Evolutionary conservation across 1,140 invertebrate genomes (phyloP), one percentile per base, ranked within the genome.

Genomic region (Aphaenogaster floridana): DNA sequence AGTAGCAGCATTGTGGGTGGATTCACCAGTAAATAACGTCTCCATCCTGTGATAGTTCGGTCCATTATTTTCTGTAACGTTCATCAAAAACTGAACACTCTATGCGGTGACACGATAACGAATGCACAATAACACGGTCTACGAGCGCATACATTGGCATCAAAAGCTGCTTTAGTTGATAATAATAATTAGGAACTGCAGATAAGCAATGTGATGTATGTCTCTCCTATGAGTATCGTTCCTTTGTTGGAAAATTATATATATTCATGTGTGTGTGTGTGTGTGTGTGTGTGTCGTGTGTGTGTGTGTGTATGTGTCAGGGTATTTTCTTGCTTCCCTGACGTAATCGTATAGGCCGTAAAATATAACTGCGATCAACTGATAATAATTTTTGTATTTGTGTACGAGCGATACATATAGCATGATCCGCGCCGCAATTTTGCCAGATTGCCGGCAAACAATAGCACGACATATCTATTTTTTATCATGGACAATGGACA

Each of bases 1-100:
- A 94, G 5, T 7, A 92, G 7, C 9, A 92, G 61, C 74, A 93
- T 84, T 17, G 89, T 13, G 42, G 93, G 85, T 39, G 93, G 92
- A 89, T 93, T 92, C 34, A 94, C 86, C 0, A 89, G n/a, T 1
- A 76, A 21, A 59, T 90, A 94, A 61, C 78, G 74, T 71, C 54
- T 93, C 93, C 93, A 94, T 90, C 86, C 88, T 59, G 45, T 54
- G 3, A 86, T 21, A 34, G 0, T 15, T 17, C 15, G 28, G 17
- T 92, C 91, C 92, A 93, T 93, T 48, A 69, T 89, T 59, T 66
- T 63, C n/a, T 17, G 59, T 36, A 50, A 69, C 15, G 34, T 17
- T 52, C 3, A 57, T 21, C n/a, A 3, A 45, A 48, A 81, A 66
- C 39, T 21, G 3, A 66, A 45, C 39, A 34, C 21, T 69, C n/a